Evolutionary conservation across 2,113 vertebrate genomes (phyloP).

Genomic region (Hippolais icterina): DNA sequence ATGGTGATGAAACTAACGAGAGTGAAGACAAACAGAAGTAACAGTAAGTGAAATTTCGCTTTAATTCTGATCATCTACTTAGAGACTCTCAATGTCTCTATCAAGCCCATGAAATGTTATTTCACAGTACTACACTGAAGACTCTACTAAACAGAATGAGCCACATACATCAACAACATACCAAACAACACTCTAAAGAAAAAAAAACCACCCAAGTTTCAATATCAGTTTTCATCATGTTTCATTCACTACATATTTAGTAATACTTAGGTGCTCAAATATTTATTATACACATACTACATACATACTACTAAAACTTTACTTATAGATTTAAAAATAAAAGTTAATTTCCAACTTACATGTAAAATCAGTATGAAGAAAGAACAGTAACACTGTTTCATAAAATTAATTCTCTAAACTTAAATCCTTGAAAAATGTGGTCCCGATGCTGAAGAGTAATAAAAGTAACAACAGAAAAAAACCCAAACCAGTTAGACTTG

Average conservation of each 20-base stretch:
- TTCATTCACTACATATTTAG: background rate
- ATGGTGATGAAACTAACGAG: background rate
- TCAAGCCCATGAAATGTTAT: background rate
- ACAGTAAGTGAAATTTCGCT: background rate
- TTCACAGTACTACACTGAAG: background rate
- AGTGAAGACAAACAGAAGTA: background rate
- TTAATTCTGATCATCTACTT: background rate
- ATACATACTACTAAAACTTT: background rate
- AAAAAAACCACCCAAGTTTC: background rate
- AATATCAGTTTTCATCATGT: background rate
- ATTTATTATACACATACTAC: background rate
- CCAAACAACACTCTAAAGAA: background rate
- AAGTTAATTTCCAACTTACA: background rate
- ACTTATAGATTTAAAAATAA: background rate
- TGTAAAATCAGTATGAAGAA: background rate
- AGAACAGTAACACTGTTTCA: background rate
- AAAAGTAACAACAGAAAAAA: background rate
- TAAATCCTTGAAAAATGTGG: background rate
- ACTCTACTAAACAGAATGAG: background rate
- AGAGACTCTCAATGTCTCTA: background rate
- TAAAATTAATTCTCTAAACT: background rate
- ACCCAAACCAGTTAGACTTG: background rate
- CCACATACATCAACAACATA: background rate
- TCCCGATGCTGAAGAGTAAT: background rate
- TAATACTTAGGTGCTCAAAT: background rate